A percentile compares a stretch with the other conserved stretches of the same genome.
phyloP scores from a whole-genome alignment of 2,888 invertebrate genomes.

The Drepana falcataria region DNA sequence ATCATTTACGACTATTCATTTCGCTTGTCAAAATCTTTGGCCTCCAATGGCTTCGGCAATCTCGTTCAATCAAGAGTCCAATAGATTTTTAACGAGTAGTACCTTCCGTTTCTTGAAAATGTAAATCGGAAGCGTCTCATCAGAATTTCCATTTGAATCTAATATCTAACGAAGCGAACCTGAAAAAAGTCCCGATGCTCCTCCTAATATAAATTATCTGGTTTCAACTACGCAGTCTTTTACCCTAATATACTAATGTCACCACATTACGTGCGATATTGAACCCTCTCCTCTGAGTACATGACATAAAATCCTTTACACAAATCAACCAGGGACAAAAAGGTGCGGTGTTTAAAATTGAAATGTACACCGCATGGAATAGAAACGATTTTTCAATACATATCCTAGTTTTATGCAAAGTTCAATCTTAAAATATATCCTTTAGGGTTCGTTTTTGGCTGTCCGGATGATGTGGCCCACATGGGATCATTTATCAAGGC shows the following conservation, averaged over 20 bases:
- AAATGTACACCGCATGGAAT: conserved; percentile 25
- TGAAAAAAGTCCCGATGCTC: conserved; percentile 20
- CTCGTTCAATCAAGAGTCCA: background rate
- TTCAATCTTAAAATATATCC: conserved; percentile 9
- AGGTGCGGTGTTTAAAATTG: conserved; percentile 25
- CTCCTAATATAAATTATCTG: conserved; percentile 53
- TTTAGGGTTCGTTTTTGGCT: conserved; percentile 16
- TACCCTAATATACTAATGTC: conserved; percentile 19
- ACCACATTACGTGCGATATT: conserved; percentile 12
- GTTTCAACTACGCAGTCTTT: conserved; percentile 43
- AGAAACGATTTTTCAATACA: conserved; percentile 20
- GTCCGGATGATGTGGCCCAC: conserved; percentile 7
- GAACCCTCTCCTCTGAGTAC: conserved; percentile 9
- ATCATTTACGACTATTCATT: background rate
- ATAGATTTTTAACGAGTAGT: background rate
- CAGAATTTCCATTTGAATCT: conserved; percentile 32
- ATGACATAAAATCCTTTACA: conserved; percentile 8
- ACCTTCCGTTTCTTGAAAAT: conserved; percentile 8
- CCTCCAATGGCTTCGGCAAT: background rate
- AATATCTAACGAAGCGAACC: conserved; percentile 30
- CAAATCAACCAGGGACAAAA: background rate
- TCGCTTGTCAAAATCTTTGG: background rate
- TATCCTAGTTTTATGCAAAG: conserved; percentile 1
- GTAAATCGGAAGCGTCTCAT: conserved; percentile 16
- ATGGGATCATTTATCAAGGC: conserved; percentile 50